Evolutionary conservation across 1,140 invertebrate genomes (phyloP), one percentile per base, ranked within the genome.

Genomic region (Lepidurus couesii): DNA sequence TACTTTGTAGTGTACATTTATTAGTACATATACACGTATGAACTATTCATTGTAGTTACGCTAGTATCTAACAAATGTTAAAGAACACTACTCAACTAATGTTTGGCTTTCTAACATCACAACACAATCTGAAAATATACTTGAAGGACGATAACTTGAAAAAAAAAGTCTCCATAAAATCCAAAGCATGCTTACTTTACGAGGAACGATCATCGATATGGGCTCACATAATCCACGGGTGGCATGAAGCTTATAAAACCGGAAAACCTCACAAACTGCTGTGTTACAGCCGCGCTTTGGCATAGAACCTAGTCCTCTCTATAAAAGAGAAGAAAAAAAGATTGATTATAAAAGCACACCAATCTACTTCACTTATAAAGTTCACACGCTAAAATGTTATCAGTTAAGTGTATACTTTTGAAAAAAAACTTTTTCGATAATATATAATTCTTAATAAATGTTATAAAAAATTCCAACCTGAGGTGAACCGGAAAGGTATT

Each of bases 201-300:
- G 87, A 6, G 95, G 95, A 45, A 96, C 95, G 80, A 97, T 95
- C 94, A 98, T 97, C 7, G 94, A 92, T 80, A 98, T 92, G 24
- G 95, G 95, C 84, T 98, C 95, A 84, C 93, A 93, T 73, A 95
- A 86, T 26, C 91, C 91, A 79, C 93, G 90, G 44, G 92, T 93
- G 0, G 95, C 94, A 84, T 96, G 94, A 74, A 98, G 86, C 84
- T 97, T 97, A 86, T 93, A 98, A 87, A 98, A 97, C 78, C 95
- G 89, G 84, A 92, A 94, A 73, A 97, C 90, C 84, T 98, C 95
- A 86, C 95, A 97, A 13, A 87, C 87, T 7, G 86, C 85, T 10
- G 92, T 91, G 84, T 90, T 93, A 79, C 95, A 88, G n/a, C 95
- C 96, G 81, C 96, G 87, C 86, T 98, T 98, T 11, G 95, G 93